Percentiles rank a stretch among this genome's conserved stretches.
These are phyloP conservation scores for Microplitis mediator DNA, from an alignment of 1,140 invertebrate species.

Conservation along the genomic window DNA sequence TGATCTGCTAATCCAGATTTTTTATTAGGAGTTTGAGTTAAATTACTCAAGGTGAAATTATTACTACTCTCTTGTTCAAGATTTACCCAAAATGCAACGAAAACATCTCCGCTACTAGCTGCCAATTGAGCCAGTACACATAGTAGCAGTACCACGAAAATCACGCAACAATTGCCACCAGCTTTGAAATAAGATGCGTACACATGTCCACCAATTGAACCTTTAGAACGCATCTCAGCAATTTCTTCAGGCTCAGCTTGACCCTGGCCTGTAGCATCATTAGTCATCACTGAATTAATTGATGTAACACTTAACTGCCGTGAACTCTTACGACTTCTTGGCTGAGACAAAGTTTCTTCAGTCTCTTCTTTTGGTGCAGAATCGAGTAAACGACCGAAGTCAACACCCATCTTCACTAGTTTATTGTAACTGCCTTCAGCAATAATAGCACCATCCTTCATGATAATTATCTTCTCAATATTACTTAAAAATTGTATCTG, in stretches of 20 bases:
- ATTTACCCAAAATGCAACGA: conserved; percentile 75
- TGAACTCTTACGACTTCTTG: conserved; percentile 50
- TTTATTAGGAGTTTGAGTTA: not conserved
- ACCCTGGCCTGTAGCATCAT: not conserved
- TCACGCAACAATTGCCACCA: conserved; percentile 67
- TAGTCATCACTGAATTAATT: conserved; percentile 37
- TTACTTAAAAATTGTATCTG: conserved; percentile 81
- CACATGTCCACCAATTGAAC: conserved; percentile 62
- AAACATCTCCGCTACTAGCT: conserved; percentile 78
- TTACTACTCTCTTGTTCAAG: conserved; percentile 58
- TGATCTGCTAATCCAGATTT: conserved; percentile 26
- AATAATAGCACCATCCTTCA: conserved; percentile 70
- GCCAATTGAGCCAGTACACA: conserved; percentile 71
- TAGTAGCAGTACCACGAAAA: conserved; percentile 66
- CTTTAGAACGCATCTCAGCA: conserved; percentile 57
- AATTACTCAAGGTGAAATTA: not conserved
- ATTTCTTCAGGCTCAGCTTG: conserved; percentile 62
- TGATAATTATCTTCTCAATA: conserved; percentile 76
- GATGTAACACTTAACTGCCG: conserved; percentile 54
- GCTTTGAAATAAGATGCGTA: conserved; percentile 74
- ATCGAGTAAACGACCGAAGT: conserved; percentile 70
- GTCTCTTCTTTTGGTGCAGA: conserved; percentile 42
- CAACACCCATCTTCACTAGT: conserved; percentile 65
- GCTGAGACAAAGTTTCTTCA: conserved; percentile 49
- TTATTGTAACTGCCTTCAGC: conserved; percentile 63